Evolutionary conservation across 2,797 vertebrate species (phyloP).

Genomic region (Urocyon cinereoargenteus): DNA sequence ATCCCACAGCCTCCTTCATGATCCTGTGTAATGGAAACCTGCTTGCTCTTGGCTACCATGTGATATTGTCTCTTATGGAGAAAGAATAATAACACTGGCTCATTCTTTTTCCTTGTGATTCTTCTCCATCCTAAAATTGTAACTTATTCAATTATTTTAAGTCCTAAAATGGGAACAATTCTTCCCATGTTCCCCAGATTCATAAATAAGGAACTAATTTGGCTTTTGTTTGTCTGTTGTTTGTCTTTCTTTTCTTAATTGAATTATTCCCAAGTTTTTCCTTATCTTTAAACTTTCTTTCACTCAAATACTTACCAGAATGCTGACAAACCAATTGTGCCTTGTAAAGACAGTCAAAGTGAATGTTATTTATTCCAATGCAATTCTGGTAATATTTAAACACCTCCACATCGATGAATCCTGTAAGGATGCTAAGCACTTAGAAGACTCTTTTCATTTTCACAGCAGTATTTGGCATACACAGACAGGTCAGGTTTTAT

Average conservation of each 20-base stretch:
- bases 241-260: neutral
- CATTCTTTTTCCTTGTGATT: neutral
- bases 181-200: neutral
- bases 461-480: conserved; percentile 38
- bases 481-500: conserved; percentile 30
- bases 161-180: neutral
- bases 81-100: neutral
- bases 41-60: neutral
- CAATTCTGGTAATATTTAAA: conserved; percentile 54
- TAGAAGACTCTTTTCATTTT: conserved; percentile 64
- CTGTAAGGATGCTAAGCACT: conserved; percentile 38
- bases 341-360: neutral
- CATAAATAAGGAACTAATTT: neutral
- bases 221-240: neutral
- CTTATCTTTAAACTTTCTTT: conserved; percentile 32
- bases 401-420: neutral
- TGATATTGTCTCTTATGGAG: neutral
- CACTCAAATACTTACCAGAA: conserved; percentile 21
- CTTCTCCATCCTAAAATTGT: neutral
- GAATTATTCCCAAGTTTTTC: conserved; percentile 3
- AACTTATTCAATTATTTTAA: conserved; percentile 47
- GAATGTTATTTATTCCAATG: conserved; percentile 46
- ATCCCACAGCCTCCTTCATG: neutral
- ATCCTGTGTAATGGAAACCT: neutral
- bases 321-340: conserved; percentile 57